Percentiles rank a stretch among this genome's conserved stretches.
phyloP scores from a whole-genome alignment of 1,140 invertebrate genomes.

The Daktulosphaira vitifoliae region DNA sequence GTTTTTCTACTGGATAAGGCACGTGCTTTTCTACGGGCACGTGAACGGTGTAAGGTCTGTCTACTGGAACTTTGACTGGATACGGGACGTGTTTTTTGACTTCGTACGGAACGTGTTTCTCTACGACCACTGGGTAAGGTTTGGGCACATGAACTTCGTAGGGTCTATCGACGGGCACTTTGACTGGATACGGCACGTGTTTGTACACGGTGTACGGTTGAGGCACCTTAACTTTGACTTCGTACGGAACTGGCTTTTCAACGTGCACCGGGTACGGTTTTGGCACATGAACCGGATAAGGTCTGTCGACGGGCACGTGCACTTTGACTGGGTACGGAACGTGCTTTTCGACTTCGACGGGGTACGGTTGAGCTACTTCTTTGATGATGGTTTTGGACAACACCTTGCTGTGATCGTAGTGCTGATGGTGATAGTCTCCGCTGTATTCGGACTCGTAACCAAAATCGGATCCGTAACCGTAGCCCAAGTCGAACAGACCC shows the following conservation, averaged over 20 bases:
- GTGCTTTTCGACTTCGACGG: conserved; percentile 33
- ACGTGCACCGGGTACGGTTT: conserved; percentile 43
- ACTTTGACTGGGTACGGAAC: conserved; percentile 37
- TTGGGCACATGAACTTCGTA: conserved; percentile 50
- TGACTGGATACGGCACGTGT: conserved; percentile 46
- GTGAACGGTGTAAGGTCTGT: conserved; percentile 55
- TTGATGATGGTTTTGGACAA: conserved; percentile 37
- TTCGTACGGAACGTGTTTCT: conserved; percentile 50
- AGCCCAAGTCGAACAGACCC: conserved; percentile 45
- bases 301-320: conserved; percentile 36
- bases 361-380: conserved; percentile 35
- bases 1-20: conserved; percentile 50
- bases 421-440: not conserved
- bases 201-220: conserved; percentile 38
- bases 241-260: conserved; percentile 46
- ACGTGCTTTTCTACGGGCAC: conserved; percentile 47
- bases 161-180: conserved; percentile 52
- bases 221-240: conserved; percentile 38
- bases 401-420: conserved; percentile 42
- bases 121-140: conserved; percentile 43
- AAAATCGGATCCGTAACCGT: conserved; percentile 36
- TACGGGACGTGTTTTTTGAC: conserved; percentile 64
- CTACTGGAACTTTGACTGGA: conserved; percentile 59
- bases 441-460: not conserved
- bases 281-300: conserved; percentile 38